Conservation (phyloP, 2,888 invertebrate genomes). For the Drosophila helvetica region DNA sequence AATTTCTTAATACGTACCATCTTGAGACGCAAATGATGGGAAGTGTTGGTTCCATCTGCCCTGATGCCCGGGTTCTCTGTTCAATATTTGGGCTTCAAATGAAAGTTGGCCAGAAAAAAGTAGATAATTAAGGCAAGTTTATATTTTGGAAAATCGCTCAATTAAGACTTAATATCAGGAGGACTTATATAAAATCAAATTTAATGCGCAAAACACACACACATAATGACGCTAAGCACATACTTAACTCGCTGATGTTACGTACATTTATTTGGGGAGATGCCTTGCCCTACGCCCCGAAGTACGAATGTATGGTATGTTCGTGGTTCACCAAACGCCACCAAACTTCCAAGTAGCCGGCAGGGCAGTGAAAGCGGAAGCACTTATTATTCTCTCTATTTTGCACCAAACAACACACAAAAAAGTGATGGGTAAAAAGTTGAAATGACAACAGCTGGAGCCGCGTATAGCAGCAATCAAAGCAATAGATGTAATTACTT, state of each 20-base stretch:
- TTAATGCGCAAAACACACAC: slow-evolving; percentile 40
- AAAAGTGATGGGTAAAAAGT: slow-evolving; percentile 42
- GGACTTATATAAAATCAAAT: slow-evolving; percentile 34
- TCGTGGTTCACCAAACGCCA: slow-evolving; percentile 34
- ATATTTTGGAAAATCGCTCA: slow-evolving; percentile 19
- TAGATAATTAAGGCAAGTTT: slow-evolving; percentile 7
- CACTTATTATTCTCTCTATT: slow-evolving; percentile 53
- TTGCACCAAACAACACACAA: slow-evolving; percentile 36
- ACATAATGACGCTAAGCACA: slow-evolving; percentile 42
- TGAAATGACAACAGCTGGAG: slow-evolving; percentile 35
- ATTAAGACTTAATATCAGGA: slow-evolving; percentile 14
- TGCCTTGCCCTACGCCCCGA: background rate
- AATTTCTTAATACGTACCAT: no score
- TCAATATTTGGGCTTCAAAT: background rate
- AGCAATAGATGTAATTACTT: slow-evolving; percentile 47
- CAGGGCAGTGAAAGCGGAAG: slow-evolving; percentile 70
- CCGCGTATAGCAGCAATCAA: slow-evolving; percentile 32
- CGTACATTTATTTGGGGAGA: slow-evolving; percentile 26
- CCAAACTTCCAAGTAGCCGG: slow-evolving; percentile 41
- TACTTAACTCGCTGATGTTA: slow-evolving; percentile 42
- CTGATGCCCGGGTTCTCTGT: no score
- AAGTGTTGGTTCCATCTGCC: no score
- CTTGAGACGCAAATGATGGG: no score
- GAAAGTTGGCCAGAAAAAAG: slow-evolving; percentile 8
- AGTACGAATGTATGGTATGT: slow-evolving; percentile 14